Percentiles rank a stretch among this genome's conserved stretches.
phyloP scores from a whole-genome alignment of 2,113 vertebrate species.

The Trogon surrucura region DNA sequence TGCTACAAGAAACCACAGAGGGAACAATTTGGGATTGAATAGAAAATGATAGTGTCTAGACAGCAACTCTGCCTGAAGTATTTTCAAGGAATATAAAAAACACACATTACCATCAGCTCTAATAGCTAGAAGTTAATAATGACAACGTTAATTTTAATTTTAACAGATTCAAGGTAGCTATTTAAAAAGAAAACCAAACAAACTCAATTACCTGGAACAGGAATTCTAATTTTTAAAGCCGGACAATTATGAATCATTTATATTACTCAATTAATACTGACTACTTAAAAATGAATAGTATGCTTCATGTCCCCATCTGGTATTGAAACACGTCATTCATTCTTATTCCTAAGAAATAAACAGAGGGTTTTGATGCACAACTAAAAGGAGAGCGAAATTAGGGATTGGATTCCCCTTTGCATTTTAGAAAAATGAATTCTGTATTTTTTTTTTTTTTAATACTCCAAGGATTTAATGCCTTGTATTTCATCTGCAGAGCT shows the following conservation, averaged over 20 bases:
- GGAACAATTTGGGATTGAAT: slow-evolving; percentile 43
- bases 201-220: not conserved
- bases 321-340: not conserved
- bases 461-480: not conserved
- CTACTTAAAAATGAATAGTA: not conserved
- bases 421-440: not conserved
- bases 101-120: not conserved
- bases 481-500: not conserved
- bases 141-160: not conserved
- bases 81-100: not conserved
- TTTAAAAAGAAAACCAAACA: not conserved
- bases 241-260: not conserved
- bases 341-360: not conserved
- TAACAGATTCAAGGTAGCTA: not conserved
- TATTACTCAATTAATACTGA: slow-evolving; percentile 23
- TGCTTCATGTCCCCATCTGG: not conserved
- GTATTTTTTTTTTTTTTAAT: not conserved
- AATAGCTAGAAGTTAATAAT: not conserved
- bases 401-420: not conserved
- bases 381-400: not conserved
- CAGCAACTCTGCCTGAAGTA: slow-evolving; percentile 16
- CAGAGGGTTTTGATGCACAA: not conserved
- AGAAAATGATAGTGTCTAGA: slow-evolving; percentile 51
- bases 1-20: slow-evolving; percentile 27
- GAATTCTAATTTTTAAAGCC: not conserved